Percentiles rank a stretch among this genome's conserved stretches.
Evolutionary conservation across 2,113 vertebrate species (phyloP).

Genomic region (Campylomormyrus tamandua): DNA sequence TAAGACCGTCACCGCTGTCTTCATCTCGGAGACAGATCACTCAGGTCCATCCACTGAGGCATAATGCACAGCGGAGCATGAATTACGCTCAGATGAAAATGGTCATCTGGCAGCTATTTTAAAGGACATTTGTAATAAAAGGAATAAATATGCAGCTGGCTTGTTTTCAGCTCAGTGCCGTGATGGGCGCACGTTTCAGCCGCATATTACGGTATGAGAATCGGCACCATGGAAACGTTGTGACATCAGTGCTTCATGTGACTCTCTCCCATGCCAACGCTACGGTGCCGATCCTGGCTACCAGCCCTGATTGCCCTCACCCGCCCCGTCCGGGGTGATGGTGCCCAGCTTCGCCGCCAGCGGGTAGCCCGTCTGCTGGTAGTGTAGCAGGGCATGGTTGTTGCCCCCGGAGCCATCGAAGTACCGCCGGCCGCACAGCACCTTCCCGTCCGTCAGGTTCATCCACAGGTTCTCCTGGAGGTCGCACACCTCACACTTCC

Average conservation of each 20-base stretch:
- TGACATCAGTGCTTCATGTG: background rate
- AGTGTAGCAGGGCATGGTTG: constrained; percentile 88
- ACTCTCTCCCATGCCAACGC: background rate
- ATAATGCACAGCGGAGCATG: background rate
- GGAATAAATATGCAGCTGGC: background rate
- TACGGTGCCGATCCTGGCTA: background rate
- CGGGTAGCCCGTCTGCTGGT: constrained; percentile 80
- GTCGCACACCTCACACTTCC: constrained; percentile 90
- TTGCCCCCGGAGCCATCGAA: constrained; percentile 95
- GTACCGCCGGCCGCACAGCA: constrained; percentile 89
- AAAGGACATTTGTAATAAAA: background rate
- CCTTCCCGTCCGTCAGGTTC: constrained; percentile 91
- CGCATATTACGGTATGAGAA: background rate
- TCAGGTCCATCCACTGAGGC: background rate
- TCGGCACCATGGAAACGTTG: background rate
- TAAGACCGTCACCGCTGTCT: background rate
- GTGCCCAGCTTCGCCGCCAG: constrained; percentile 95
- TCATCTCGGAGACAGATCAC: background rate
- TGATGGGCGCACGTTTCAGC: background rate
- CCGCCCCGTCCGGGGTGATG: constrained; percentile 91
- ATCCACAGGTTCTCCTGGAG: constrained; percentile 96
- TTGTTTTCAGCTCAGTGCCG: background rate
- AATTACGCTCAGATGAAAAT: background rate
- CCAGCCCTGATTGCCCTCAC: constrained; percentile 47
- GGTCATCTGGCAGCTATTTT: background rate